Base-by-base conservation (phyloP, 2,113 vertebrate genomes). In the Neotoma lepida region DNA sequence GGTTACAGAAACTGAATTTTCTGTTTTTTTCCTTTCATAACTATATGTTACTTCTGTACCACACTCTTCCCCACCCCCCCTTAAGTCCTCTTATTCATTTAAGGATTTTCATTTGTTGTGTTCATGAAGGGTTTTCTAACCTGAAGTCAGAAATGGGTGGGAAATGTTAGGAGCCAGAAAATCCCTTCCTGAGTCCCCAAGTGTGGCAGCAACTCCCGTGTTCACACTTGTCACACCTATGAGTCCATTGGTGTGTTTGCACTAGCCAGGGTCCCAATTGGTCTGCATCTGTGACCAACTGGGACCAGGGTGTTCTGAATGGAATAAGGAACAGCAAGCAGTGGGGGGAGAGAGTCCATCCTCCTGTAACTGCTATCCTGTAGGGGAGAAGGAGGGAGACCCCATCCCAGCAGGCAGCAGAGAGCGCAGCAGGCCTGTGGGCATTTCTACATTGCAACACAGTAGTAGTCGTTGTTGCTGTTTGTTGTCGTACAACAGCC, bases 1-100 rank as follows among this genome's bases (percentile, higher is more conserved):
- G 30, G 51, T 46, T n/a, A 90, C 41, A 88, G 44, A 89, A 74
- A 74, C 35, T 66, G 64, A 46, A 12, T 88, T 94, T 82, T 74
- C 9, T 61, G 0, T 26, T 56, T 84, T 18, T 84, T 84, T 30
- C 35, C 71, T 86, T 0, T 49, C 68, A 90, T n/a, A 12, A 54
- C 54, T 44, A 20, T 14, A 1, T 88, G 12, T 74, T 74, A 35
- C 15, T 17, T 94, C 84, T 41, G 30, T 64, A 91, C 66, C 33
- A 15, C 28, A 46, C 41, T 46, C 73, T 5, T 20, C 5, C 73
- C 14, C 4, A 24, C n/a, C 1, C 7, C 56, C 44, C 22, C 49
- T 14, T 15, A 90, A 61, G 18, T 84, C 70, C 15, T 84, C n/a
- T 46, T 84, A 17, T 64, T 86, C 56, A 24, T n/a, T 35, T 51